A percentile compares a stretch with the other conserved stretches of the same genome.
Evolutionary conservation across 2,797 vertebrate species (phyloP).

Genomic region (Hyperoplus immaculatus): DNA sequence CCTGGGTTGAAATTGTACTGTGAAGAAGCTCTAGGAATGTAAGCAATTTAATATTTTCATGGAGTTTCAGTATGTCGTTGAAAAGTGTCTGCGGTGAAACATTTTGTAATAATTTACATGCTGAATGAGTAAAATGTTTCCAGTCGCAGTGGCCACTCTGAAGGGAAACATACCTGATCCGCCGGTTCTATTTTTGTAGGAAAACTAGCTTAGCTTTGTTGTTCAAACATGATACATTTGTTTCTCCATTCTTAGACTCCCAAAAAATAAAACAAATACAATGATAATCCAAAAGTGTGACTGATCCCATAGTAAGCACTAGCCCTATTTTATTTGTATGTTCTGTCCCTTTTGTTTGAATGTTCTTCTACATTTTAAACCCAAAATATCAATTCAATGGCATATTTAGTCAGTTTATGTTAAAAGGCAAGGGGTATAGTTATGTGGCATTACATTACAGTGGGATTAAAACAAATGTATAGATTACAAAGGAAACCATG

Average conservation of each 20-base stretch:
- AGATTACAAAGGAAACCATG: constrained; percentile 34
- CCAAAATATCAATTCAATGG: constrained; percentile 35
- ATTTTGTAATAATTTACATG: constrained; percentile 73
- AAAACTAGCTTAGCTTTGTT: constrained; percentile 46
- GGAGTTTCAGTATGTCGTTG: constrained; percentile 56
- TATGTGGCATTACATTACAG: constrained; percentile 31
- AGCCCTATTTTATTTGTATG: constrained; percentile 44
- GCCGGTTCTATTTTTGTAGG: constrained; percentile 38
- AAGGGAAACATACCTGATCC: constrained; percentile 65
- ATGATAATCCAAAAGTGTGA: constrained; percentile 53
- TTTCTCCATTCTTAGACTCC: constrained; percentile 55
- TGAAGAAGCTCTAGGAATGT: constrained; percentile 56
- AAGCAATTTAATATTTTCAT: constrained; percentile 36
- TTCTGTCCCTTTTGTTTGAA: constrained; percentile 31
- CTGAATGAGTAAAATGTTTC: constrained; percentile 59
- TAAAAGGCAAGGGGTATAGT: background rate
- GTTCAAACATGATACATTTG: constrained; percentile 58
- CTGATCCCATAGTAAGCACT: constrained; percentile 49
- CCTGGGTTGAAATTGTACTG: constrained; percentile 72
- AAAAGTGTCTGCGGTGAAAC: constrained; percentile 60
- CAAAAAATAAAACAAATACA: constrained; percentile 56
- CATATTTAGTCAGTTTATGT: constrained; percentile 3
- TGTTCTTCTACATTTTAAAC: constrained; percentile 30
- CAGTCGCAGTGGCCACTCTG: constrained; percentile 44
- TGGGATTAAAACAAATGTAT: constrained; percentile 16